Percentiles rank a stretch among this genome's conserved stretches.
Evolutionary conservation across 2,113 vertebrate genomes (phyloP).

Genomic region (Spermophilus dauricus): DNA sequence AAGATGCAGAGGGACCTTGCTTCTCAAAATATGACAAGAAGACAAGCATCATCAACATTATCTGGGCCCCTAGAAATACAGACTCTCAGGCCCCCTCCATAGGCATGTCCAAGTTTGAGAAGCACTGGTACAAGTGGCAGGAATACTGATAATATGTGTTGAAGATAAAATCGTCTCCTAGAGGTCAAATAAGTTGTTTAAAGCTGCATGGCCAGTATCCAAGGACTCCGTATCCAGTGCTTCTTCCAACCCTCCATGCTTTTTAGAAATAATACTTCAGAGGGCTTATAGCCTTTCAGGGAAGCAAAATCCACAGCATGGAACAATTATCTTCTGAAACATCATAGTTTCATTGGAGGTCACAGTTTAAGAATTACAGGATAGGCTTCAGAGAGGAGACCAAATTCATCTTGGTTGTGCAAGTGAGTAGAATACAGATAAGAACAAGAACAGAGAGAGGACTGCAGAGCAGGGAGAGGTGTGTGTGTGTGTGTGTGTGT

Average conservation of each 20-base stretch:
- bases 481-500: not conserved
- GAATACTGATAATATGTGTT: not conserved
- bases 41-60: not conserved
- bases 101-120: not conserved
- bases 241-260: not conserved
- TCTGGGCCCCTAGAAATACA: not conserved
- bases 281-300: not conserved
- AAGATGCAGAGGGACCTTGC: not conserved
- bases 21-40: conserved; percentile 8
- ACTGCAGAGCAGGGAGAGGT: too few relatives aligned
- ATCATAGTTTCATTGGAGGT: not conserved
- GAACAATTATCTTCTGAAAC: not conserved
- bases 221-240: not conserved
- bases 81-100: not conserved
- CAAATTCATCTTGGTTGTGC: not conserved
- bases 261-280: not conserved
- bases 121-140: not conserved
- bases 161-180: not conserved
- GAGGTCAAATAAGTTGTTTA: not conserved
- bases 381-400: not conserved
- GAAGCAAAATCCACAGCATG: not conserved
- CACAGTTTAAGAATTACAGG: not conserved
- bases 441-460: not conserved
- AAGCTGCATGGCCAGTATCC: not conserved
- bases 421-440: conserved; percentile 40